A percentile compares a stretch with the other conserved stretches of the same genome.
phyloP scores from a whole-genome alignment of 1,140 invertebrate species.

The Bombus consobrinus region DNA sequence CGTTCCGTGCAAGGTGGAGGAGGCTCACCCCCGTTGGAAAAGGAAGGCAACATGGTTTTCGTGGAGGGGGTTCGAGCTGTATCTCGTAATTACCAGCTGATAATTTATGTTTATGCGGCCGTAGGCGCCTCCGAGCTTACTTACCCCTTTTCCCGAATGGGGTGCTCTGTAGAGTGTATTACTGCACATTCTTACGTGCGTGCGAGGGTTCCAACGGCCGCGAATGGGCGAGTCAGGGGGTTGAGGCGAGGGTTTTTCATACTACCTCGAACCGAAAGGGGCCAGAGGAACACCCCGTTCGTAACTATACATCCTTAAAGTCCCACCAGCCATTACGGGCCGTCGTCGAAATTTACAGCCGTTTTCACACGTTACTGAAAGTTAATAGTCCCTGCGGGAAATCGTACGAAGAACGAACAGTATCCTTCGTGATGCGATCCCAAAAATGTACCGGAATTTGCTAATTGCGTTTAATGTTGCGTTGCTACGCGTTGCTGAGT shows the following conservation, averaged over 20 bases:
- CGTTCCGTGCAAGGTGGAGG: constrained; percentile 19
- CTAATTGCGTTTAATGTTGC: constrained; percentile 1
- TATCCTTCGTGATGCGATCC: background rate
- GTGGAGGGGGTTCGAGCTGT: constrained; percentile 66
- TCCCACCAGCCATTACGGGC: constrained; percentile 77
- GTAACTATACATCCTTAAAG: constrained; percentile 78
- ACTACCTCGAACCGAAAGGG: constrained; percentile 30
- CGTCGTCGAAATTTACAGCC: constrained; percentile 78
- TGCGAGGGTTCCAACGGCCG: constrained; percentile 50
- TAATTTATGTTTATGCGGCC: constrained; percentile 83
- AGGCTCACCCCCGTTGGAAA: constrained; percentile 34
- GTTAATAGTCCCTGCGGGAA: constrained; percentile 72
- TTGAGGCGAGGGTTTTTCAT: constrained; percentile 28
- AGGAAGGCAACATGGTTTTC: constrained; percentile 42
- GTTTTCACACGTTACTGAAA: constrained; percentile 81
- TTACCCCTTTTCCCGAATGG: constrained; percentile 77
- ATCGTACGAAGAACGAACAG: constrained; percentile 15
- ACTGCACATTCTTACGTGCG: constrained; percentile 80
- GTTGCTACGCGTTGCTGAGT: too few relatives aligned
- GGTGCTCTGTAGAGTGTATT: constrained; percentile 76
- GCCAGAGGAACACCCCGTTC: constrained; percentile 53
- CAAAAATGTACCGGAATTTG: constrained; percentile 18
- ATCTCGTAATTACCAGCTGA: constrained; percentile 84
- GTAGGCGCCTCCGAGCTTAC: constrained; percentile 73
- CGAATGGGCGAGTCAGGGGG: constrained; percentile 17